Conservation (phyloP, 2,888 invertebrate genomes). For the Aleiodes alternator region DNA sequence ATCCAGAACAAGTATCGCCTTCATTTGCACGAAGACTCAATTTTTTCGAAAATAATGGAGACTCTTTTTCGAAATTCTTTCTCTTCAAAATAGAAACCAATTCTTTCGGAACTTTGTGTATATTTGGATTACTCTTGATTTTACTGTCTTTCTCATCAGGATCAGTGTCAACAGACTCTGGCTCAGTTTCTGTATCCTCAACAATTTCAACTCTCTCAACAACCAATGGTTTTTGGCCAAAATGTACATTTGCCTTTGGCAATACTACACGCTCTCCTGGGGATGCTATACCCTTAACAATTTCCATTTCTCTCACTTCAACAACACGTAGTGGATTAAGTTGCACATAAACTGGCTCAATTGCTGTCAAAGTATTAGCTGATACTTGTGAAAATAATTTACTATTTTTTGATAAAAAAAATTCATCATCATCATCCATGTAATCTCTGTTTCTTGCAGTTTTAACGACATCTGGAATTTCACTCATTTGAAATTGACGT, state of each 20-base stretch:
- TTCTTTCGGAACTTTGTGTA: conserved; percentile 50
- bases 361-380: conserved; percentile 72
- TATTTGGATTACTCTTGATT: conserved; percentile 12
- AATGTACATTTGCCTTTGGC: conserved; percentile 68
- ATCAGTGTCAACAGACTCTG: conserved; percentile 68
- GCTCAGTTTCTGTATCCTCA: conserved; percentile 75
- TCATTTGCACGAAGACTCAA: conserved; percentile 62
- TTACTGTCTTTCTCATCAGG: conserved; percentile 61
- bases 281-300: conserved; percentile 81
- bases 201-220: conserved; percentile 76
- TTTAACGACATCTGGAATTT: conserved; percentile 74
- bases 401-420: conserved; percentile 80
- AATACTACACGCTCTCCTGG: conserved; percentile 73
- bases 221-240: conserved; percentile 70
- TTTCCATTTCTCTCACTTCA: conserved; percentile 83
- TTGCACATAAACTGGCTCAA: conserved; percentile 53
- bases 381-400: conserved; percentile 84
- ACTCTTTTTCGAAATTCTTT: conserved; percentile 45
- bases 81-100: conserved; percentile 63
- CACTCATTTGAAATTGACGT: conserved; percentile 77
- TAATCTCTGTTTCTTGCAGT: conserved; percentile 60
- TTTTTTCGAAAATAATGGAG: conserved; percentile 58
- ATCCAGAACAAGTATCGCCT: conserved; percentile 47
- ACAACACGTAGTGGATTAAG: conserved; percentile 79
- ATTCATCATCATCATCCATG: conserved; percentile 65